Percentiles rank a stretch among this genome's conserved stretches.
These are phyloP conservation scores for Drosophila persimilis DNA, from an alignment of 1,140 invertebrate species.

Conservation along the genomic window DNA sequence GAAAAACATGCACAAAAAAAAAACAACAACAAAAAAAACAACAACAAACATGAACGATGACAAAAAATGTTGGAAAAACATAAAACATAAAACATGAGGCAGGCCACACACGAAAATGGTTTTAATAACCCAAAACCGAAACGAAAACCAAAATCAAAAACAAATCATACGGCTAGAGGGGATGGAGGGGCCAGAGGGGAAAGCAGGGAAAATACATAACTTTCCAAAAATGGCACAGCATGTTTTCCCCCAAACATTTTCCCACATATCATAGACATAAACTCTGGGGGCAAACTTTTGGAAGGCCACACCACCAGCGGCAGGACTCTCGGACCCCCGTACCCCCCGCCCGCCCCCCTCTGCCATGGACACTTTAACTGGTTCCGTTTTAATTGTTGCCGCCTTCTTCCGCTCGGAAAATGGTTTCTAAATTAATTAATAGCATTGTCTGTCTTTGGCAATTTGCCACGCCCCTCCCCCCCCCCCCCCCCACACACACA, in stretches of 20 bases:
- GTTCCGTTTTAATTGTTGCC: constrained; percentile 52
- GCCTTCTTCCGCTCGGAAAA: constrained; percentile 37
- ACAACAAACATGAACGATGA: constrained; percentile 41
- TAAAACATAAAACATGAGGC: constrained; percentile 29
- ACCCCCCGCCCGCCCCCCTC: background rate
- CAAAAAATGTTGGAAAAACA: constrained; percentile 39
- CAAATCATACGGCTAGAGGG: constrained; percentile 27
- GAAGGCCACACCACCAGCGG: background rate
- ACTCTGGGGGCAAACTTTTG: constrained; percentile 26
- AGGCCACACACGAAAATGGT: constrained; percentile 44
- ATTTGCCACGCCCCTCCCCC: constrained; percentile 56
- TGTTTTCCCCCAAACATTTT: background rate
- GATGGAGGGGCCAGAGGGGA: too few relatives aligned
- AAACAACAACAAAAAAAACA: constrained; percentile 31
- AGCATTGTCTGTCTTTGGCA: constrained; percentile 68
- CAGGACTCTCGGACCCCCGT: too few relatives aligned
- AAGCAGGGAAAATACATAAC: constrained; percentile 15
- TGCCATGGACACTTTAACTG: constrained; percentile 30
- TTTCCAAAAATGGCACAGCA: constrained; percentile 29
- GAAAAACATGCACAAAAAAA: constrained; percentile 11
- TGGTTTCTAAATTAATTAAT: constrained; percentile 75
- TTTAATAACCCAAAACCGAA: constrained; percentile 49
- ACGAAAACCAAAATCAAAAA: constrained; percentile 6
- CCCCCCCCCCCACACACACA: background rate
- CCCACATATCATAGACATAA: constrained; percentile 6